Percentiles rank a stretch among this genome's conserved stretches.
Conservation (phyloP, 2,797 vertebrate genomes). For the Trematomus bernacchii region DNA sequence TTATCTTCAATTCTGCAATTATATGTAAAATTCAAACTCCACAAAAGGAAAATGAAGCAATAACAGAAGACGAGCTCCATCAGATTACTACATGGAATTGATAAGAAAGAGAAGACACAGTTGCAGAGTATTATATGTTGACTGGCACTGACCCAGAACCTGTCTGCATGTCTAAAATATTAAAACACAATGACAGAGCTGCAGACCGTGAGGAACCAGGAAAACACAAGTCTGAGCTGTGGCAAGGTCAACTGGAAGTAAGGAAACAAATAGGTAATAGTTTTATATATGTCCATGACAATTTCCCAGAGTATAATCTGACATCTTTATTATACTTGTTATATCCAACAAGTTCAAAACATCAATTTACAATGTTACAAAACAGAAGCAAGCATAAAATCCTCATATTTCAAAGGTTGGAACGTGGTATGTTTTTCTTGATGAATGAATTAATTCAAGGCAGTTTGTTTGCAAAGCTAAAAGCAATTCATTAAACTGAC, state of each 20-base stretch:
- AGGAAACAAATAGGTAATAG: background rate
- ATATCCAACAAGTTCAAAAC: background rate
- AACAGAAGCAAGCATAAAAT: background rate
- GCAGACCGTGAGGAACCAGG: background rate
- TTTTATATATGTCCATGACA: background rate
- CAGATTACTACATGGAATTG: background rate
- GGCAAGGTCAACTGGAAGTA: background rate
- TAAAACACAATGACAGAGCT: background rate
- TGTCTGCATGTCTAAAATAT: background rate
- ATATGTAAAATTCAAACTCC: background rate
- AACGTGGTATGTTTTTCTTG: no score
- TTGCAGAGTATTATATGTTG: background rate
- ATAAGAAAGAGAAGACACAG: background rate
- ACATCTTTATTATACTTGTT: background rate
- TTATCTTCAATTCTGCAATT: background rate
- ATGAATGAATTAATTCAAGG: no score
- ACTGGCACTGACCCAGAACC: slow-evolving; percentile 5
- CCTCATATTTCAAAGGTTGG: background rate
- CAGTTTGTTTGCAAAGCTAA: no score
- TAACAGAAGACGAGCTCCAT: background rate
- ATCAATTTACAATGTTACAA: background rate
- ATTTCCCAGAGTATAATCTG: background rate
- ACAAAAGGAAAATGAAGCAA: slow-evolving; percentile 1
- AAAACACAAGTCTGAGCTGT: background rate
- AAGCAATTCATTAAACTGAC: no score